phyloP scores from a whole-genome alignment of 2,113 vertebrate genomes.

The Onychostoma macrolepis region DNA sequence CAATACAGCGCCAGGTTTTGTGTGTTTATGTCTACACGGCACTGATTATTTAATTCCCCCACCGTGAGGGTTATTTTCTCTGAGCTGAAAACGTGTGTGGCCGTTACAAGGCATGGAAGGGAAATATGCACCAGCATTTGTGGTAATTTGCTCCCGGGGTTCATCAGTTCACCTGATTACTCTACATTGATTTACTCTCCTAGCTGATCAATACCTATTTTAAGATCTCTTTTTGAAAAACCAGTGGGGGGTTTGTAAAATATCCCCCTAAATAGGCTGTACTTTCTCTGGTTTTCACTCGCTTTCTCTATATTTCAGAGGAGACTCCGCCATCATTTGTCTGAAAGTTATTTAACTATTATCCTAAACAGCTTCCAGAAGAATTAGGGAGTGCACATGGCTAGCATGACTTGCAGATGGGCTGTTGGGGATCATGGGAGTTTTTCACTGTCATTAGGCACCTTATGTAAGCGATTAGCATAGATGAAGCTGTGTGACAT shows the following conservation, averaged over 20 bases:
- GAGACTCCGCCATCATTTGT: not conserved
- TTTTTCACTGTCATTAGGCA: slow-evolving; percentile 58
- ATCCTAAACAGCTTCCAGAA: not conserved
- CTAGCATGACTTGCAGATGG: slow-evolving; percentile 30
- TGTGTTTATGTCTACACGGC: not conserved
- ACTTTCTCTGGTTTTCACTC: not conserved
- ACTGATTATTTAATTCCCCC: not conserved
- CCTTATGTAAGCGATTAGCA: slow-evolving; percentile 62
- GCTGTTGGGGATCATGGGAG: not conserved
- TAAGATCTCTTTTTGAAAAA: not conserved
- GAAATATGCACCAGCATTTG: not conserved
- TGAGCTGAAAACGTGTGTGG: not conserved
- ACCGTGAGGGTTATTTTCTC: not conserved
- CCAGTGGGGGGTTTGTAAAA: not conserved
- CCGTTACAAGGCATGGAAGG: not conserved
- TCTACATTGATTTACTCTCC: slow-evolving; percentile 46
- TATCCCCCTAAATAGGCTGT: not conserved
- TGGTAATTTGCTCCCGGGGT: slow-evolving; percentile 36
- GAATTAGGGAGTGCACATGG: too few relatives aligned
- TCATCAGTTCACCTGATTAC: slow-evolving; percentile 31
- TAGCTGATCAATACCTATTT: slow-evolving; percentile 34
- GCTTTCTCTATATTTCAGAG: not conserved
- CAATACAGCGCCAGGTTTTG: not conserved
- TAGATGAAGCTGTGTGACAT: slow-evolving; percentile 62
- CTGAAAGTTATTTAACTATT: not conserved